Conservation (phyloP, 1,140 invertebrate species). For the Ips typographus region DNA sequence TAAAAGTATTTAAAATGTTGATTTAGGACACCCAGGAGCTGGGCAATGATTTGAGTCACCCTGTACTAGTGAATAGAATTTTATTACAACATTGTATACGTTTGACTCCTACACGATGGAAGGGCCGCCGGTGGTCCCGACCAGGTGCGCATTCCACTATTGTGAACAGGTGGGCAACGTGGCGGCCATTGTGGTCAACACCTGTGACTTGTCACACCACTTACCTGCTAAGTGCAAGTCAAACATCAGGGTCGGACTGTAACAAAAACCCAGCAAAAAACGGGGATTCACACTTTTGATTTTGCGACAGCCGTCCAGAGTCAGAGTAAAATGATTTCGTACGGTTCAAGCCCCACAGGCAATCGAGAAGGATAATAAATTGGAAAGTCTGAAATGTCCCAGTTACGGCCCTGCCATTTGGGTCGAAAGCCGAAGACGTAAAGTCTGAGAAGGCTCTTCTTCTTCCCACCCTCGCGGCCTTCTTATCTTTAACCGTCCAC, state of each 20-base stretch:
- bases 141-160: conserved; percentile 27
- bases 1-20: too few species aligned
- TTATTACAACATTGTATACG: background rate
- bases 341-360: background rate
- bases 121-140: conserved; percentile 9
- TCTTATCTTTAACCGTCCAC: background rate
- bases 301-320: background rate
- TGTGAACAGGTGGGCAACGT: conserved; percentile 25
- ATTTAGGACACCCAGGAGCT: too few species aligned
- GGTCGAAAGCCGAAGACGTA: background rate
- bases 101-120: background rate
- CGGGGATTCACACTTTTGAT: background rate
- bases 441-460: conserved; percentile 2
- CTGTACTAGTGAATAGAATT: background rate
- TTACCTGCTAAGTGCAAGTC: conserved; percentile 23
- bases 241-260: background rate
- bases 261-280: background rate
- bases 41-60: too few species aligned
- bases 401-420: too few species aligned
- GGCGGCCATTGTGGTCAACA: conserved; percentile 25
- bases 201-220: conserved; percentile 23
- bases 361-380: background rate
- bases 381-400: too few species aligned
- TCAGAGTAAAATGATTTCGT: background rate
- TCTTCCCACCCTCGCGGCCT: conserved; percentile 8